Evolutionary conservation across 2,113 vertebrate species (phyloP).

Genomic region (Brachypteracias leptosomus): DNA sequence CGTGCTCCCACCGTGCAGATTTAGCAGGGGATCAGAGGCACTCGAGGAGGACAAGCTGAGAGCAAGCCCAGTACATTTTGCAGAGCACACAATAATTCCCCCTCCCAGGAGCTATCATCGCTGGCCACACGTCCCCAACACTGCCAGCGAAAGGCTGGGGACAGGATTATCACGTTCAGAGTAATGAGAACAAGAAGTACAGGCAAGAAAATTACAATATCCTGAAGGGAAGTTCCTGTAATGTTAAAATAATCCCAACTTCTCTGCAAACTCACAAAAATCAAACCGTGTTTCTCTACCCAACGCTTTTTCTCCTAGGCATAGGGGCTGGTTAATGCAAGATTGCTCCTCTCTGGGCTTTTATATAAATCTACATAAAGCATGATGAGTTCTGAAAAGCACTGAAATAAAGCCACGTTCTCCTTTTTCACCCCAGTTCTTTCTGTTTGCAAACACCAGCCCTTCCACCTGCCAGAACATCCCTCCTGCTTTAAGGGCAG

Average conservation of each 20-base stretch:
- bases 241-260: slow-evolving; percentile 37
- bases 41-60: background rate
- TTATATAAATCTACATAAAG: slow-evolving; percentile 31
- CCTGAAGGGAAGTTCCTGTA: slow-evolving; percentile 32
- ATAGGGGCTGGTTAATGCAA: background rate
- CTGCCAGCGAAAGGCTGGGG: background rate
- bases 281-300: background rate
- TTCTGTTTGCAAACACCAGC: background rate
- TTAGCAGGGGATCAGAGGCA: background rate
- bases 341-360: background rate
- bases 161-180: background rate
- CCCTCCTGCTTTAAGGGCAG: background rate
- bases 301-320: background rate
- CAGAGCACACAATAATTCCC: background rate
- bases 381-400: background rate
- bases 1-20: background rate
- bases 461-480: background rate
- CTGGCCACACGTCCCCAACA: background rate
- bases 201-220: slow-evolving; percentile 35
- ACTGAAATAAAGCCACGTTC: background rate
- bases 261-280: background rate
- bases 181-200: slow-evolving; percentile 37
- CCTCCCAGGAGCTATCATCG: background rate
- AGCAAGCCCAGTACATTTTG: background rate
- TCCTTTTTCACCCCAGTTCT: background rate